Base-by-base conservation (phyloP, 1,140 invertebrate genomes). In the Rhyacophila brunnea region DNA sequence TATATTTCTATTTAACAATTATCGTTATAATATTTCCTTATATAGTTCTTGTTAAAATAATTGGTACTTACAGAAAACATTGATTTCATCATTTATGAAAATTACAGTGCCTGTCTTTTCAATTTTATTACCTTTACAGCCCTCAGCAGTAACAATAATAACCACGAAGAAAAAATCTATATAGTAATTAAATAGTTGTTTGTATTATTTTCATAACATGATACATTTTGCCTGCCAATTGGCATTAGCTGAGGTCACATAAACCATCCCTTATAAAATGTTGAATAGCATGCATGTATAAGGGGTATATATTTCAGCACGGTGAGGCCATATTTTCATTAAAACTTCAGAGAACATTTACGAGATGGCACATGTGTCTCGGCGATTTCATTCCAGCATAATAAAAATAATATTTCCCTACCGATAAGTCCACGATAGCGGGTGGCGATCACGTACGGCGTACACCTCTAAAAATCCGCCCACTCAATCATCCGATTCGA, bases 401-500 rank as follows among this genome's bases (percentile, higher is more conserved):
- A 64, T 57, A 64, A 64, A 64, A 59, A 32, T 19, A 46, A 51
- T 56, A 59, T 57, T 57, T 57, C 54, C 60, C 15, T 46, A 28
- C 9, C 54, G 38, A 49, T 58, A 58, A 42, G 47, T 40, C 32
- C 44, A 20, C 19, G 36, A 18, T 34, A 36, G 53, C 32, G 55
- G 42, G 38, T 51, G 35, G 48, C 42, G 62, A 40, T 57, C 58
- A 57, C 62, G 57, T 49, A 15, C 53, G 20, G 42, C 51, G 38
- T 49, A 57, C 52, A 56, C 50, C 58, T 64, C 58, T 60, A 60
- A 60, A 64, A 64, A 64, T 64, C 62, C 62, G 18, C 53, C 58
- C 62, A 56, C 62, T 64, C 62, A 60, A 64, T 64, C 62, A 64
- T 64, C 53, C 57, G 51, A 64, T 58, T 52, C 23, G 50, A 59